Evolutionary conservation across 2,797 vertebrate genomes (phyloP).

Genomic region (Takifugu ocellatus): DNA sequence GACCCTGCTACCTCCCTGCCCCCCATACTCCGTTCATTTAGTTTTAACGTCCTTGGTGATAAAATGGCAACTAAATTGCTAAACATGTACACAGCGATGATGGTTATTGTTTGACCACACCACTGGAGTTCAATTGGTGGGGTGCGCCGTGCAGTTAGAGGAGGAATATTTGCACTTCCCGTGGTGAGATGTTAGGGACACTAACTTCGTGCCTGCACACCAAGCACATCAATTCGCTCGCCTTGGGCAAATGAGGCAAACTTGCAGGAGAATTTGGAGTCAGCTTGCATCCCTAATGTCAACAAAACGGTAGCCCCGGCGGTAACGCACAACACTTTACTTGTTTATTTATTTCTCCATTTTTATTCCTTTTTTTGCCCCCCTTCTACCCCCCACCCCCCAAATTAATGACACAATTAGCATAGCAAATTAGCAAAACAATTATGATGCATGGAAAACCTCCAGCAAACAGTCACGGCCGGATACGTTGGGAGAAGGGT

Average conservation of each 20-base stretch:
- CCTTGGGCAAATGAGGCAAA: conserved; percentile 74
- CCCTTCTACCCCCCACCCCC: conserved; percentile 80
- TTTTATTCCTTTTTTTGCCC: conserved; percentile 46
- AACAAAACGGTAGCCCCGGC: conserved; percentile 74
- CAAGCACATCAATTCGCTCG: conserved; percentile 68
- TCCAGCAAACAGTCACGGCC: conserved; percentile 72
- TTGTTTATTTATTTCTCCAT: conserved; percentile 79
- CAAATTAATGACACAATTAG: conserved; percentile 85
- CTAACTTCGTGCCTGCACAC: conserved; percentile 60
- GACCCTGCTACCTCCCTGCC: conserved; percentile 7
- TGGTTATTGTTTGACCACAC: conserved; percentile 64
- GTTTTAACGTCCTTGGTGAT: conserved; percentile 47
- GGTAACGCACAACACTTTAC: conserved; percentile 76
- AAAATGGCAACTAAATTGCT: conserved; percentile 47
- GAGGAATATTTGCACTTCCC: conserved; percentile 58
- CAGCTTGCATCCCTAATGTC: conserved; percentile 81
- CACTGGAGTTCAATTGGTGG: conserved; percentile 61
- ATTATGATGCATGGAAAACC: conserved; percentile 86
- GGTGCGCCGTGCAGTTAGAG: conserved; percentile 54
- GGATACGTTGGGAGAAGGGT: conserved; percentile 58
- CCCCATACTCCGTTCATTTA: conserved; percentile 21
- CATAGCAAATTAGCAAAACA: conserved; percentile 83
- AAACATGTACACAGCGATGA: conserved; percentile 34
- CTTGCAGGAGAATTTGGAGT: conserved; percentile 63
- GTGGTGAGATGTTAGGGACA: conserved; percentile 63